Percentiles rank a stretch among this genome's conserved stretches.
These are phyloP conservation scores for Xestobium rufovillosum DNA, from an alignment of 2,888 invertebrate species.

Conservation along the genomic window DNA sequence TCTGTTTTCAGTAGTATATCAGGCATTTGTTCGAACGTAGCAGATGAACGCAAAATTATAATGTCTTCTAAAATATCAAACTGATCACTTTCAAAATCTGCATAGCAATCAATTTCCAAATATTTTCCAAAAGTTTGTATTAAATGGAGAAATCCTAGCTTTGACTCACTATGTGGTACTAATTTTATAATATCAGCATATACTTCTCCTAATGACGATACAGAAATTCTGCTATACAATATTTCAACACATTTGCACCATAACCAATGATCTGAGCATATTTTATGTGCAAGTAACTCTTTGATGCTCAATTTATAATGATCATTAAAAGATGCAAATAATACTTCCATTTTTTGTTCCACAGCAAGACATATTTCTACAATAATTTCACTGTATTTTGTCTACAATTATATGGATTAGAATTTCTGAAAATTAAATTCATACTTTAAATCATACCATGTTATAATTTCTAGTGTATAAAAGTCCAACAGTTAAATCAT, in stretches of 20 bases:
- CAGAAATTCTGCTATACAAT: constrained; percentile 26
- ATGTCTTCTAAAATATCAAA: constrained; percentile 26
- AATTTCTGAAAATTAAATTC: too few species aligned
- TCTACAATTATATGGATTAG: too few species aligned
- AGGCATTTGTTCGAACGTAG: too few species aligned
- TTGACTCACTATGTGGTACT: constrained; percentile 2
- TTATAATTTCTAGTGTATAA: constrained; percentile 41
- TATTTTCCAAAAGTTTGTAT: constrained; percentile 33
- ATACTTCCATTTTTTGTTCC: too few species aligned
- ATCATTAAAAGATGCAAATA: too few species aligned
- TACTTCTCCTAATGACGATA: constrained; percentile 1
- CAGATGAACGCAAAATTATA: constrained; percentile 28
- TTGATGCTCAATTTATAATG: constrained; percentile 26
- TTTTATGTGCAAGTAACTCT: constrained; percentile 22
- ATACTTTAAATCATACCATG: constrained; percentile 40
- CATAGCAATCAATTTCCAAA: constrained; percentile 27
- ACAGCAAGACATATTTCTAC: too few species aligned
- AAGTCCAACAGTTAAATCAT: constrained; percentile 36
- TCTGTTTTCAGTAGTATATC: too few species aligned
- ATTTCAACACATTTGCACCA: constrained; percentile 31
- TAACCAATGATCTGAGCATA: constrained; percentile 26
- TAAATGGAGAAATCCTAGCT: constrained; percentile 28
- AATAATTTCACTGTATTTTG: too few species aligned
- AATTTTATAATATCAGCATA: neutral
- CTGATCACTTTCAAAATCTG: constrained; percentile 24